Conservation (phyloP, 2,797 vertebrate species). For the Denticeps clupeoides region DNA sequence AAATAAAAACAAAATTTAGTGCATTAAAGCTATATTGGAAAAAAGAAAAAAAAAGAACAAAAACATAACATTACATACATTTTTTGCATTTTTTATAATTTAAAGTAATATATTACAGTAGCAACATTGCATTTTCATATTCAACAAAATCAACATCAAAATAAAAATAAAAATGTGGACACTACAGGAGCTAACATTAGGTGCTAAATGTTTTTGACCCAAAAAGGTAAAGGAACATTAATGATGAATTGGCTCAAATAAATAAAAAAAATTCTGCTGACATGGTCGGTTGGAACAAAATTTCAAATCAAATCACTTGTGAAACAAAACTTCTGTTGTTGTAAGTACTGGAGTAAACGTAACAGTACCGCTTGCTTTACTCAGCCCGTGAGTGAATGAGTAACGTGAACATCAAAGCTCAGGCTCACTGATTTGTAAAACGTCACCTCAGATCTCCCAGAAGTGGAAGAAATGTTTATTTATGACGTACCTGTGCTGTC, state of each 20-base stretch:
- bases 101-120: slow-evolving; percentile 70
- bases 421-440: too few species aligned
- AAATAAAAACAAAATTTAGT: slow-evolving; percentile 61
- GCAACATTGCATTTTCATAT: slow-evolving; percentile 64
- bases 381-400: too few species aligned
- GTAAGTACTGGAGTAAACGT: too few species aligned
- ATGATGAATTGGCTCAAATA: slow-evolving; percentile 68
- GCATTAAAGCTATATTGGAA: slow-evolving; percentile 69
- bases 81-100: slow-evolving; percentile 56
- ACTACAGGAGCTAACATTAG: slow-evolving; percentile 42
- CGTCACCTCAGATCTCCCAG: too few species aligned
- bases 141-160: slow-evolving; percentile 45
- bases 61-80: slow-evolving; percentile 61
- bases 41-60: too few species aligned
- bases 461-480: too few species aligned
- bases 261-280: slow-evolving; percentile 52
- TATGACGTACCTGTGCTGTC: too few species aligned
- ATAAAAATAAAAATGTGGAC: slow-evolving; percentile 28
- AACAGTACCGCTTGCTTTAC: too few species aligned
- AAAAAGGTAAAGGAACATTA: slow-evolving; percentile 44
- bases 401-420: too few species aligned
- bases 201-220: slow-evolving; percentile 48
- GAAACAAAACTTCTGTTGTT: too few species aligned
- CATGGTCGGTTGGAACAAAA: too few species aligned
- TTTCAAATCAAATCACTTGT: slow-evolving; percentile 53